phyloP scores from a whole-genome alignment of 23 tunicate species.

The Ascidia mentula region DNA sequence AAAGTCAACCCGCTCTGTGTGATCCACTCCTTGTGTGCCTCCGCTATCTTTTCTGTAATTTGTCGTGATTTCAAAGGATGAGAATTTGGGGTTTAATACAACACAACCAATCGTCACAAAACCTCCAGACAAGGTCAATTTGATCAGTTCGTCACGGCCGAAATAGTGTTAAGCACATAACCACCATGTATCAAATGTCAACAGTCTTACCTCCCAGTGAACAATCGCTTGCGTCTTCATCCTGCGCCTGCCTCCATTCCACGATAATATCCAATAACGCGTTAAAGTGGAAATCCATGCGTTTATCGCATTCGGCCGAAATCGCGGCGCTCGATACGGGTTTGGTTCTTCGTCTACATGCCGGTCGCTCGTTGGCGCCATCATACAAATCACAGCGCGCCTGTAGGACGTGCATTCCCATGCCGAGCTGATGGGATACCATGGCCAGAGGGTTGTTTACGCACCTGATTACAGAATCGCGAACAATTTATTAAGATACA shows the following conservation, averaged over 20 bases:
- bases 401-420: slow-evolving; percentile 61
- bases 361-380: slow-evolving; percentile 15
- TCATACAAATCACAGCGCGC: slow-evolving; percentile 75
- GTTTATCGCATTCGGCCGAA: slow-evolving; percentile 44
- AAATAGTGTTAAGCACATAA: too few relatives aligned
- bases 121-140: too few relatives aligned
- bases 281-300: slow-evolving; percentile 93
- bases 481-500: too few relatives aligned
- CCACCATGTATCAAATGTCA: too few relatives aligned
- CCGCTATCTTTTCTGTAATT: slow-evolving; percentile 55
- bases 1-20: slow-evolving; percentile 75
- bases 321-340: slow-evolving; percentile 40
- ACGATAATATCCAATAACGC: slow-evolving; percentile 78
- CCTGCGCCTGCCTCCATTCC: slow-evolving; percentile 85
- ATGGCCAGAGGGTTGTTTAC: slow-evolving; percentile 85
- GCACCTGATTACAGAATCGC: too few relatives aligned
- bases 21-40: slow-evolving; percentile 82
- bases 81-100: too few relatives aligned
- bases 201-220: slow-evolving; percentile 70
- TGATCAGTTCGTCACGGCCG: too few relatives aligned
- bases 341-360: slow-evolving; percentile 16
- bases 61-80: background rate
- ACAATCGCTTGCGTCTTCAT: slow-evolving; percentile 51
- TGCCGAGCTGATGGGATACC: slow-evolving; percentile 61
- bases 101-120: too few relatives aligned